A percentile compares a stretch with the other conserved stretches of the same genome.
These are phyloP conservation scores for Aplodontia rufa DNA, from an alignment of 2,113 vertebrate genomes.

Conservation along the genomic window DNA sequence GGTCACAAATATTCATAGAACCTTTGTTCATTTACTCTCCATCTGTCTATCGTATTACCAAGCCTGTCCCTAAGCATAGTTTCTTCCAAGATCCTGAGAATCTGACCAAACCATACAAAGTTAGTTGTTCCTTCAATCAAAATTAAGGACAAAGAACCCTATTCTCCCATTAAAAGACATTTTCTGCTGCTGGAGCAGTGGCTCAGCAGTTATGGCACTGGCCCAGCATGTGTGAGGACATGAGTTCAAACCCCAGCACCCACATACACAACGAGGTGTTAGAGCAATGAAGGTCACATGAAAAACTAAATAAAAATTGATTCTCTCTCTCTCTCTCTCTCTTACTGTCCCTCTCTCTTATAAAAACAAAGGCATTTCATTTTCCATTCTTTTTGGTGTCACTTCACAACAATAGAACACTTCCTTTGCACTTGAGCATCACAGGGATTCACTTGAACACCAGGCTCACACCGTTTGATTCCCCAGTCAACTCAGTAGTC, in stretches of 20 bases:
- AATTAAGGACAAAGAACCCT: background rate
- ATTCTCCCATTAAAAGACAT: background rate
- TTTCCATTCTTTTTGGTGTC: background rate
- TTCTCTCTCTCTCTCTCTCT: no score
- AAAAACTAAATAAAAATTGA: no score
- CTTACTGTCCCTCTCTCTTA: no score
- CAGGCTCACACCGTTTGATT: background rate
- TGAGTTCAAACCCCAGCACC: no score
- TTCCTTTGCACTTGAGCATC: background rate
- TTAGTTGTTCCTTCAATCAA: background rate
- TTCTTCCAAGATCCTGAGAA: background rate
- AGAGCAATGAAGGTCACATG: no score
- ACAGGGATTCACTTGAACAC: no score
- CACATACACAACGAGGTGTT: no score
- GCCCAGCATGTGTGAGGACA: no score
- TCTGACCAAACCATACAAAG: background rate
- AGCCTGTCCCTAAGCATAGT: background rate
- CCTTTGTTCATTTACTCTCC: no score
- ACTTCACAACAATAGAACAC: no score
- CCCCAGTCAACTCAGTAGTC: background rate
- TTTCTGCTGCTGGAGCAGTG: no score
- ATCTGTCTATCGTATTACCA: background rate
- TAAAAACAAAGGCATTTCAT: background rate
- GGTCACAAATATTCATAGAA: background rate
- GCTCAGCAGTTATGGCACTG: no score